Evolutionary conservation across 2,113 vertebrate species (phyloP), one percentile per base, ranked within the genome.

Genomic region (Herpetotheres cachinnans): DNA sequence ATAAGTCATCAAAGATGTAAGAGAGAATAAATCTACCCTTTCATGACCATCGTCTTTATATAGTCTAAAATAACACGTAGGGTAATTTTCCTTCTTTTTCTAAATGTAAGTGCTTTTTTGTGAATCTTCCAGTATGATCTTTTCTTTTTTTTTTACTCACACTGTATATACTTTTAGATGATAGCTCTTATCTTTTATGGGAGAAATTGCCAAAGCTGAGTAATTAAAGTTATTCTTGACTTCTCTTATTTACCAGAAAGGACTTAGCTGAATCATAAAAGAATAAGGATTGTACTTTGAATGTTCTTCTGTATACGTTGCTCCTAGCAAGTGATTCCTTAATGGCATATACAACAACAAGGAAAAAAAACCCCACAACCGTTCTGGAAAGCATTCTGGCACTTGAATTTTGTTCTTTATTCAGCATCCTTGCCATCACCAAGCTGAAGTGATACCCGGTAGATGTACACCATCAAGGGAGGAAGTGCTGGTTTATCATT

Each of bases 171-270:
- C 77, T 86, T 69, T 38, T 18, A 83, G 66, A 81, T 94, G 62
- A 69, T 95, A 77, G 74, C 71, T 66, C 83, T 94, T 56, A 78
- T 96, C 84, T 86, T 96, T 96, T 91, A 77, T 55, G 54, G 59
- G 81, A 88, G 79, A 74, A 92, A 55, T 90, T 95, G 78, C 94
- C 84, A 83, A 86, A 91, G 88, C 89, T 91, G 89, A 96, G 84
- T 95, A 96, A 94, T 96, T 96, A 96, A 97, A 91, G 93, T 96
- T 96, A 86, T 93, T 96, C 73, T 87, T 94, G 91, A 90, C 84
- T 95, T 96, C 83, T 94, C 79, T 88, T 97, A 90, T 89, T 96
- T 97, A 96, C 65, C 96, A 82, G 85, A 84, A 95, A 67, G 5
- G 18, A 58, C 55, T 96, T 69, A 71, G 89, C 93, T 94, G 90